These are phyloP conservation scores for Euclidia mi DNA, from an alignment of 2,888 invertebrate species.

Conservation along the genomic window DNA sequence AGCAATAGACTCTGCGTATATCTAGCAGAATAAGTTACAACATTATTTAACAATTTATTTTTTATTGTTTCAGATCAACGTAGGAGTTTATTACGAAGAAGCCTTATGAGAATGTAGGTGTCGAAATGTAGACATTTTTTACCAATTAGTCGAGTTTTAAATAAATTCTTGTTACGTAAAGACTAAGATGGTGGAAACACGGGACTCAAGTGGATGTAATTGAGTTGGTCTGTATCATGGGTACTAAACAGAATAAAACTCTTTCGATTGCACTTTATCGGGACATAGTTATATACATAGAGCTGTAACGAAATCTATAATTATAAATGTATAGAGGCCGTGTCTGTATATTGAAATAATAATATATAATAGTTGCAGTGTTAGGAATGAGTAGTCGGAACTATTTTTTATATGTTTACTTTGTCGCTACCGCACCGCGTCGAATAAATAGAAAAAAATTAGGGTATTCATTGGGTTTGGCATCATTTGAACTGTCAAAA, in stretches of 20 bases:
- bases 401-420: conserved; percentile 39
- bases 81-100: conserved; percentile 90
- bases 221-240: conserved; percentile 64
- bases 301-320: conserved; percentile 40
- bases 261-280: conserved; percentile 56
- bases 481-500: too few species aligned
- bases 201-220: conserved; percentile 83
- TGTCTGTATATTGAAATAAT: conserved; percentile 42
- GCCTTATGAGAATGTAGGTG: conserved; percentile 88
- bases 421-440: conserved; percentile 24
- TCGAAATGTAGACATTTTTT: conserved; percentile 85
- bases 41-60: too few species aligned
- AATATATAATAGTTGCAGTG: conserved; percentile 44
- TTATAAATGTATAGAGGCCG: conserved; percentile 45
- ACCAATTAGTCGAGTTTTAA: conserved; percentile 82
- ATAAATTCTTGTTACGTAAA: conserved; percentile 78
- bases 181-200: conserved; percentile 78
- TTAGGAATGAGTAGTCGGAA: conserved; percentile 37
- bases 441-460: conserved; percentile 19
- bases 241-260: conserved; percentile 56
- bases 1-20: too few species aligned
- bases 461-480: conserved; percentile 18
- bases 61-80: conserved; percentile 85
- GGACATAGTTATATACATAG: conserved; percentile 47
- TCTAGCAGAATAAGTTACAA: too few species aligned